Evolutionary conservation across 2,797 vertebrate species (phyloP).

Genomic region (Myioborus miniatus): DNA sequence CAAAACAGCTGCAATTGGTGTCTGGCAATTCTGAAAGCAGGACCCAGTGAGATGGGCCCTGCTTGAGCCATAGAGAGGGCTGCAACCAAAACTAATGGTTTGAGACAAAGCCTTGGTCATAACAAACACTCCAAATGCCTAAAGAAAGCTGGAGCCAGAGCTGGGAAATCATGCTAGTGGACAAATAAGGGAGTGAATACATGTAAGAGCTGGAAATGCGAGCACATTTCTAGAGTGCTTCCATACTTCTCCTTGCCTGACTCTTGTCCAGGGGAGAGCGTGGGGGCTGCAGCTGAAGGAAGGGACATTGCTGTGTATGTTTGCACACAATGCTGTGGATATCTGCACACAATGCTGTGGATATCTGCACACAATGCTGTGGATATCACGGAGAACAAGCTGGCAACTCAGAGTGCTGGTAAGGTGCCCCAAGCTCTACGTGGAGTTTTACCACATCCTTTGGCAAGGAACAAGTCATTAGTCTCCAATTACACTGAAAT

Average conservation of each 20-base stretch:
- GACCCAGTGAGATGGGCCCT: background rate
- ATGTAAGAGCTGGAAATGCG: background rate
- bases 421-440: slow-evolving; percentile 10
- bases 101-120: background rate
- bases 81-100: background rate
- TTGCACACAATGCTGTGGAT: background rate
- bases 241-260: background rate
- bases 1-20: background rate
- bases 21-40: background rate
- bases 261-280: fast-evolving
- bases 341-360: background rate
- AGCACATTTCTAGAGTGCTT: background rate
- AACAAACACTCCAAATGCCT: background rate
- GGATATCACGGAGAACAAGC: background rate
- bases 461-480: slow-evolving; percentile 53
- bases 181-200: fast-evolving
- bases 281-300: background rate
- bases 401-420: background rate
- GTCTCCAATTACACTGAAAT: slow-evolving; percentile 66
- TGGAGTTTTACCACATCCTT: slow-evolving; percentile 61
- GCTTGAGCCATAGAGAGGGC: background rate
- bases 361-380: background rate
- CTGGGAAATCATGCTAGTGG: background rate
- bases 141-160: background rate
- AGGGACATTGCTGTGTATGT: background rate